A percentile compares a stretch with the other conserved stretches of the same genome.
These are phyloP conservation scores for Lysandra coridon DNA, from an alignment of 2,888 invertebrate genomes.

Conservation along the genomic window DNA sequence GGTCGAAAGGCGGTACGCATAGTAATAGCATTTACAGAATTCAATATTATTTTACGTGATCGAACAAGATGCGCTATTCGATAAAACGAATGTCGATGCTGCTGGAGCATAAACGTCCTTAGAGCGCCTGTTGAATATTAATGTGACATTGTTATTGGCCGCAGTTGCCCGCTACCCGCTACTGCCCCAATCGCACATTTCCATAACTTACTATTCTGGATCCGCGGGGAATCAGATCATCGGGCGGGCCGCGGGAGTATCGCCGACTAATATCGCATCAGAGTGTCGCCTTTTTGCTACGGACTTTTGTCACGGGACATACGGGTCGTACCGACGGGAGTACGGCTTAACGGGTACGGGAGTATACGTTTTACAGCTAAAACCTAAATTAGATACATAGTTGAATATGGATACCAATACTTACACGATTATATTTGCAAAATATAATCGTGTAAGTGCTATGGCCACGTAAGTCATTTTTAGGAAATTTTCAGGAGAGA, in stretches of 20 bases:
- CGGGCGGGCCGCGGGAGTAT: conserved; percentile 47
- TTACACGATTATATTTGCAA: too few relatives aligned
- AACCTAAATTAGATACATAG: neutral
- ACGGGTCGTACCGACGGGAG: too few relatives aligned
- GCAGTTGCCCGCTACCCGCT: conserved; percentile 76
- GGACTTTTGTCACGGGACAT: conserved; percentile 45
- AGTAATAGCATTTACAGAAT: conserved; percentile 34
- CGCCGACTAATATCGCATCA: conserved; percentile 60
- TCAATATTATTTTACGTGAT: conserved; percentile 51
- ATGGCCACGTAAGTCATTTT: too few relatives aligned
- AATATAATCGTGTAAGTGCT: too few relatives aligned
- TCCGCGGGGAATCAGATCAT: conserved; percentile 75
- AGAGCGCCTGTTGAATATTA: conserved; percentile 79
- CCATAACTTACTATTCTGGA: conserved; percentile 80
- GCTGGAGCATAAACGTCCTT: conserved; percentile 68
- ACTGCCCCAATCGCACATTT: conserved; percentile 79
- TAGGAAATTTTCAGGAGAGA: too few relatives aligned
- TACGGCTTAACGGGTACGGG: neutral
- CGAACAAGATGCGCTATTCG: conserved; percentile 53
- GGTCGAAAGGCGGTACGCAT: conserved; percentile 28
- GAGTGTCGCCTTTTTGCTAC: conserved; percentile 52
- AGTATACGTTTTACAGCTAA: neutral
- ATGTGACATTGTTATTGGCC: conserved; percentile 80
- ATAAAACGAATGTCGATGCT: conserved; percentile 69
- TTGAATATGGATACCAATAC: neutral